These are phyloP conservation scores for Drosophila lacertosa DNA, from an alignment of 1,140 invertebrate species.

Conservation along the genomic window DNA sequence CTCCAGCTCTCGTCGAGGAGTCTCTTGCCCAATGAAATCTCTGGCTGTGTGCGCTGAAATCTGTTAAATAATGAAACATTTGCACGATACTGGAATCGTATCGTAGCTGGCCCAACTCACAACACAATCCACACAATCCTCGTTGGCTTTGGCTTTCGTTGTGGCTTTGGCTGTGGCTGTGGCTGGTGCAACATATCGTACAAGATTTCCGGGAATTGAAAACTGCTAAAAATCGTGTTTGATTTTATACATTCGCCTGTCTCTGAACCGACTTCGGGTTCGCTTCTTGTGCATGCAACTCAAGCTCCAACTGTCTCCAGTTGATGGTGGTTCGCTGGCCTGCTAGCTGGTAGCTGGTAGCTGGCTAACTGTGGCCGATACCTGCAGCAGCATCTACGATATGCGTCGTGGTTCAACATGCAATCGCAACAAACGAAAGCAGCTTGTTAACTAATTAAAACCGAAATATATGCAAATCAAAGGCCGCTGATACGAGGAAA, in stretches of 20 bases:
- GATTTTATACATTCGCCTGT: slow-evolving; percentile 66
- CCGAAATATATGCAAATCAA: slow-evolving; percentile 84
- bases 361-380: slow-evolving; percentile 17
- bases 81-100: slow-evolving; percentile 77
- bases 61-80: slow-evolving; percentile 81
- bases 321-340: too few relatives aligned
- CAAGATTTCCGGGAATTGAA: slow-evolving; percentile 83
- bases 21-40: slow-evolving; percentile 5
- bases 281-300: slow-evolving; percentile 5
- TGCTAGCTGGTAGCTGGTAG: background rate
- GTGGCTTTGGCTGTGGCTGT: too few relatives aligned
- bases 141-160: slow-evolving; percentile 15
- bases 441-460: slow-evolving; percentile 84
- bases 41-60: slow-evolving; percentile 64
- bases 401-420: slow-evolving; percentile 81
- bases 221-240: slow-evolving; percentile 83
- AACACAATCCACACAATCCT: slow-evolving; percentile 37
- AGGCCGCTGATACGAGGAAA: slow-evolving; percentile 44
- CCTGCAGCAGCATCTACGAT: slow-evolving; percentile 75
- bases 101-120: slow-evolving; percentile 24
- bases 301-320: background rate
- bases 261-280: background rate
- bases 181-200: slow-evolving; percentile 78
- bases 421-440: slow-evolving; percentile 83
- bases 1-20: too few relatives aligned